Evolutionary conservation across 2,113 vertebrate species (phyloP), one percentile per base, ranked within the genome.

Genomic region (Cololabis saira): DNA sequence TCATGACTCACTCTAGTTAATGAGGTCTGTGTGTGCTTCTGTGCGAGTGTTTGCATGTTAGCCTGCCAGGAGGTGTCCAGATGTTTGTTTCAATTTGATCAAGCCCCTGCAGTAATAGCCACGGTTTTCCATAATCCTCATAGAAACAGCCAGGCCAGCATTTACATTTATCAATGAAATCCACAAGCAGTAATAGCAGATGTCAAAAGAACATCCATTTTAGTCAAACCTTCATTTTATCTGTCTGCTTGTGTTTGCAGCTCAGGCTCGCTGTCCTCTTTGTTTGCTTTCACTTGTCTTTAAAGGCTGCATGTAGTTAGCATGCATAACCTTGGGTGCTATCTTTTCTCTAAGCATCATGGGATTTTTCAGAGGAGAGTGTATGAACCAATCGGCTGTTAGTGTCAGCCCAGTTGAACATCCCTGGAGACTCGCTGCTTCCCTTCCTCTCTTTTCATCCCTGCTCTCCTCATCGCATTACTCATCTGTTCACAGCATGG

Each of bases 251-350:
- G n/a, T 52, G 63, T 59, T 65, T 64, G 49, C 50, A 49, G 64
- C 45, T 43, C 1, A 37, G 21, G 27, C 42, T 2, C 24, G 13
- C 9, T 47, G 55, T 62, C 49, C 62, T 56, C 40, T 47, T 24
- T 42, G 9, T 77, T 30, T 51, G 64, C 65, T 53, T 9, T 19
- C 43, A 56, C 37, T 65, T 62, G 42, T 71, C 48, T 61, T 68
- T 73, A 21, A 48, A 21, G 51, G 43, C 61, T 48, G 45, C 49
- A 68, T 64, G 65, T 75, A 69, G 12, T 71, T 74, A 49, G 64
- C 73, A 75, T 74, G 45, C 33, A 80, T 87, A 83, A 88, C 85
- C 87, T 88, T 87, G 81, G 76, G 74, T 81, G 66, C 21, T 66
- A 57, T 70, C 60, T 74, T 83, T 78, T 77, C 88, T 82, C 70